Conservation (phyloP, 2,113 vertebrate species). For the Pterophyllum scalare region DNA sequence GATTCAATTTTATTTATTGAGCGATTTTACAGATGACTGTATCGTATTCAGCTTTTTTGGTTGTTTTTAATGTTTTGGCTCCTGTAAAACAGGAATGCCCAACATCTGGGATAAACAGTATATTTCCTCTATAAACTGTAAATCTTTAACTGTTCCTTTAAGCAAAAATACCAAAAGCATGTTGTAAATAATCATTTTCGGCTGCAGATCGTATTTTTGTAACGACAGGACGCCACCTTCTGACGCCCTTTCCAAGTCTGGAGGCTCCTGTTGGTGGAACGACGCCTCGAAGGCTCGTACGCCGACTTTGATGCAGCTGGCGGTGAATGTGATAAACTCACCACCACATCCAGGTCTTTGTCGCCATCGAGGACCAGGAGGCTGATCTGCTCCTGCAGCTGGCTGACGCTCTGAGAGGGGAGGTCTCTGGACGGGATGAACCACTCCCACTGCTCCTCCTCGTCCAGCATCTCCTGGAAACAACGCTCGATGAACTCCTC, state of each 20-base stretch:
- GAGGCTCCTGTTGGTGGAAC: too few relatives aligned
- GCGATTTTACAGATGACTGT: not conserved
- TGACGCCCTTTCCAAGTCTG: not conserved
- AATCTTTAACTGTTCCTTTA: not conserved
- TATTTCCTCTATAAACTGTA: too few relatives aligned
- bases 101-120: not conserved
- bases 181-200: not conserved
- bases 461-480: constrained; percentile 94
- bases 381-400: constrained; percentile 89
- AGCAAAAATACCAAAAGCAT: not conserved
- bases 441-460: constrained; percentile 92
- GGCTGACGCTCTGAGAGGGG: constrained; percentile 82
- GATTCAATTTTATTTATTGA: not conserved
- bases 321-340: constrained; percentile 58
- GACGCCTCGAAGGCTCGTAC: too few relatives aligned
- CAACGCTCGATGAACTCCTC: constrained; percentile 95
- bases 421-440: constrained; percentile 94
- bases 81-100: not conserved
- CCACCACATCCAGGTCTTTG: constrained; percentile 86
- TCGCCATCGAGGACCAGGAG: constrained; percentile 86
- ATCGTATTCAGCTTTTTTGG: not conserved
- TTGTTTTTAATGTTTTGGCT: not conserved
- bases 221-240: not conserved
- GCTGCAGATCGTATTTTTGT: not conserved
- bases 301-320: not conserved